phyloP scores from a whole-genome alignment of 2,888 invertebrate species.

The Ephialtes manifestator region DNA sequence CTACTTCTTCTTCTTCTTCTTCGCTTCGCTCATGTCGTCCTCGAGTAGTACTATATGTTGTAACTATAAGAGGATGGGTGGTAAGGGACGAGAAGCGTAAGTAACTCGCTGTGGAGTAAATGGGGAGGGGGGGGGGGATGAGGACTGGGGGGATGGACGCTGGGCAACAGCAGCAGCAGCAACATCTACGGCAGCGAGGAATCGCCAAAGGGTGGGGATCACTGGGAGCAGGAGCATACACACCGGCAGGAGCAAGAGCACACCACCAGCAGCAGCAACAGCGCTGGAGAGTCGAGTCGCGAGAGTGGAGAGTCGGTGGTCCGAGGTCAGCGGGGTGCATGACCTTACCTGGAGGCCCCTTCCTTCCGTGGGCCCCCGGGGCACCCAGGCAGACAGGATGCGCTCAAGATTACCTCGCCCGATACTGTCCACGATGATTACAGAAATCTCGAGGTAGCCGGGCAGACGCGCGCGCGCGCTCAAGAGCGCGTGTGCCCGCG shows the following conservation, averaged over 20 bases:
- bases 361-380: slow-evolving; percentile 82
- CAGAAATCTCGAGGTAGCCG: slow-evolving; percentile 84
- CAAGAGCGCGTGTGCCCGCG: slow-evolving; percentile 37
- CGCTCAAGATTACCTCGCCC: slow-evolving; percentile 83
- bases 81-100: slow-evolving; percentile 16
- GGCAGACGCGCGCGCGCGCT: slow-evolving; percentile 68
- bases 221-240: slow-evolving; percentile 62
- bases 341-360: slow-evolving; percentile 85
- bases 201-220: slow-evolving; percentile 41
- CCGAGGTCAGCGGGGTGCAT: slow-evolving; percentile 86
- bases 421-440: slow-evolving; percentile 85
- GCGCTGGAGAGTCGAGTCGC: slow-evolving; percentile 51
- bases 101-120: slow-evolving; percentile 41
- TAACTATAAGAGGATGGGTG: slow-evolving; percentile 44
- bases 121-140: slow-evolving; percentile 27
- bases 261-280: slow-evolving; percentile 41
- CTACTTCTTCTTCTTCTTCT: slow-evolving; percentile 5
- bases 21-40: not conserved
- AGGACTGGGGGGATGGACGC: slow-evolving; percentile 37
- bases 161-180: slow-evolving; percentile 40
- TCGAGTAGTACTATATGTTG: slow-evolving; percentile 43
- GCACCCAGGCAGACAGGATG: slow-evolving; percentile 82
- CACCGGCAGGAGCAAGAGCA: slow-evolving; percentile 55
- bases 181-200: slow-evolving; percentile 18
- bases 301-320: slow-evolving; percentile 80